Evolutionary conservation across 2,113 vertebrate species (phyloP).

Genomic region (Paradisaea rubra): DNA sequence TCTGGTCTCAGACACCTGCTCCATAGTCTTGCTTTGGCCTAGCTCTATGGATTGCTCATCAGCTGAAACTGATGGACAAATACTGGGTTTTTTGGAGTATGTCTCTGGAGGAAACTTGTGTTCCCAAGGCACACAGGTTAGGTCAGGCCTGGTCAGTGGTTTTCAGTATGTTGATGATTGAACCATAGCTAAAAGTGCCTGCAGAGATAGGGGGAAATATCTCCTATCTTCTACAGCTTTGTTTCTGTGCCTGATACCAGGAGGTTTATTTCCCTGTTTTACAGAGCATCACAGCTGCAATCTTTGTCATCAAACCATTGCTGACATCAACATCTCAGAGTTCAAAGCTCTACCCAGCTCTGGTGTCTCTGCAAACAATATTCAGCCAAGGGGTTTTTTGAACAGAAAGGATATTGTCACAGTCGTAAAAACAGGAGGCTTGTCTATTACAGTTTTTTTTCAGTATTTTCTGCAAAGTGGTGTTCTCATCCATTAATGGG

Average conservation of each 20-base stretch:
- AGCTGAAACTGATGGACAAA: not conserved
- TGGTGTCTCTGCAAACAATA: not conserved
- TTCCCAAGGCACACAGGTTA: not conserved
- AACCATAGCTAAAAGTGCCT: not conserved
- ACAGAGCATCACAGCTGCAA: not conserved
- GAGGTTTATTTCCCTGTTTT: not conserved
- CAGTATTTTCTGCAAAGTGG: not conserved
- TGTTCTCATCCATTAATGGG: not conserved
- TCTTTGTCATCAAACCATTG: not conserved
- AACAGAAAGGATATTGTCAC: not conserved
- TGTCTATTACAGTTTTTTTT: not conserved
- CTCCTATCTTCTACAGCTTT: not conserved
- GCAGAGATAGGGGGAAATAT: not conserved
- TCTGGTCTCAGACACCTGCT: not conserved
- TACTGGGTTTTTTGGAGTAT: fast-evolving
- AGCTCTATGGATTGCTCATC: not conserved
- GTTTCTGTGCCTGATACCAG: not conserved
- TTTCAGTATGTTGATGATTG: not conserved
- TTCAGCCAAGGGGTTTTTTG: not conserved
- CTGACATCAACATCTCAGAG: not conserved
- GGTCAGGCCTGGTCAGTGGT: not conserved
- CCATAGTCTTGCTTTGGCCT: not conserved
- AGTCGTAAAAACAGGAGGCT: not conserved
- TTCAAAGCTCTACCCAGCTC: not conserved
- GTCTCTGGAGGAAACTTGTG: not conserved